Conservation (phyloP, 2,113 vertebrate genomes). For the Dermatemys mawii region DNA sequence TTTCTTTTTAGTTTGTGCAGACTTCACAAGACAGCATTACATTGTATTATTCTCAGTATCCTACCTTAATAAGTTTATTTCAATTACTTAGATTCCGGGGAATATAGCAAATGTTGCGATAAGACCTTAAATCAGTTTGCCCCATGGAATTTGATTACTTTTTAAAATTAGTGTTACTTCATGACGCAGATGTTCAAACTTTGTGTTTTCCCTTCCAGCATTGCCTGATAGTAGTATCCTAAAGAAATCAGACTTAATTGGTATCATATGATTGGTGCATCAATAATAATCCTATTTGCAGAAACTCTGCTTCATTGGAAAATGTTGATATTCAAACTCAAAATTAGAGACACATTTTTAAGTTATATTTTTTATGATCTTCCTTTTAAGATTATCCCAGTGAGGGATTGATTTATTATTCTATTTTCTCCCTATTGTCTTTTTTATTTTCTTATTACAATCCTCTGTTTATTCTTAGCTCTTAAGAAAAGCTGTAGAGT, state of each 20-base stretch:
- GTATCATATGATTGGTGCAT: conserved; percentile 13
- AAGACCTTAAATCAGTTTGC: conserved; percentile 41
- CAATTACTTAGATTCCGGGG: neutral
- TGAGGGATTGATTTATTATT: conserved; percentile 44
- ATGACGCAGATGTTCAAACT: conserved; percentile 54
- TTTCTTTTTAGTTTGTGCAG: neutral
- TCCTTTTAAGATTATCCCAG: conserved; percentile 43
- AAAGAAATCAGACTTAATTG: conserved; percentile 34
- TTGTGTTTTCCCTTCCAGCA: conserved; percentile 50
- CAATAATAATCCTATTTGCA: conserved; percentile 65
- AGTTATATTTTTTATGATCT: conserved; percentile 51
- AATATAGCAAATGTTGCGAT: neutral
- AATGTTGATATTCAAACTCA: conserved; percentile 33
- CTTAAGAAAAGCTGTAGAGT: conserved; percentile 56
- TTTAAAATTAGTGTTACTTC: conserved; percentile 60
- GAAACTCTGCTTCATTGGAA: conserved; percentile 1
- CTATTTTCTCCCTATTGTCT: conserved; percentile 48
- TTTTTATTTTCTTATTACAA: conserved; percentile 28
- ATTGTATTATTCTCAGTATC: conserved; percentile 11
- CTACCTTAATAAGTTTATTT: conserved; percentile 27
- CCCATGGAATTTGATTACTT: conserved; percentile 49
- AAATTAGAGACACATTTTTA: neutral
- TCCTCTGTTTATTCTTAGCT: conserved; percentile 59
- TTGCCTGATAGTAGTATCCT: conserved; percentile 30
- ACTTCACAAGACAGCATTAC: neutral